These are phyloP conservation scores for Deroptyus accipitrinus DNA, from an alignment of 2,113 vertebrate species.

Conservation along the genomic window DNA sequence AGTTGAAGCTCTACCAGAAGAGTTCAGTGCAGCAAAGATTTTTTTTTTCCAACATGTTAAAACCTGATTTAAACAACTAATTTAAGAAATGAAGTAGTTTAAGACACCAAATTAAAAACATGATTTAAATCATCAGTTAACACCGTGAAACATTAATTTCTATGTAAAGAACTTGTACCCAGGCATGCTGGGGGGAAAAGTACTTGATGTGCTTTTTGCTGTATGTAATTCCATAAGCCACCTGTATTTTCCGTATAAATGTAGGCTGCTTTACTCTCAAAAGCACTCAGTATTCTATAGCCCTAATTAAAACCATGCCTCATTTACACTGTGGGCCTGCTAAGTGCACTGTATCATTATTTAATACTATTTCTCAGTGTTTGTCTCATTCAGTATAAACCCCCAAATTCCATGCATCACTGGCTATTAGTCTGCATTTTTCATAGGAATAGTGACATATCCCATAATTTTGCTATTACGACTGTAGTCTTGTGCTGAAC, in stretches of 20 bases:
- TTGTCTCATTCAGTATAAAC: not conserved
- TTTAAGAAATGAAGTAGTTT: not conserved
- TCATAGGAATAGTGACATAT: not conserved
- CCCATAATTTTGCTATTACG: not conserved
- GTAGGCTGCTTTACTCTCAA: not conserved
- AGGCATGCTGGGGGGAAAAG: not conserved
- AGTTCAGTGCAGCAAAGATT: not conserved
- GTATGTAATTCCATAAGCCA: not conserved
- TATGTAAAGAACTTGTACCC: not conserved
- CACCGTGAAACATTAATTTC: not conserved
- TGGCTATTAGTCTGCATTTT: not conserved
- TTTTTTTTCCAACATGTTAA: not conserved
- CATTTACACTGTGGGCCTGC: not conserved
- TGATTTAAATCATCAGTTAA: not conserved
- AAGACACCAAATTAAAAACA: not conserved
- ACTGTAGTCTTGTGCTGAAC: not conserved
- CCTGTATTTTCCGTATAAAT: not conserved
- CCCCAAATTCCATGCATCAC: not conserved
- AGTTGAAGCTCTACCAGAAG: not conserved
- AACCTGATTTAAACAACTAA: not conserved
- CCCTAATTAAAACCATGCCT: not conserved
- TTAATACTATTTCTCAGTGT: not conserved
- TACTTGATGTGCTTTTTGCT: not conserved
- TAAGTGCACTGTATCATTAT: not conserved
- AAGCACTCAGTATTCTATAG: not conserved